Conservation (phyloP, 2,888 invertebrate species). For the Agrenia bidenticulata region DNA sequence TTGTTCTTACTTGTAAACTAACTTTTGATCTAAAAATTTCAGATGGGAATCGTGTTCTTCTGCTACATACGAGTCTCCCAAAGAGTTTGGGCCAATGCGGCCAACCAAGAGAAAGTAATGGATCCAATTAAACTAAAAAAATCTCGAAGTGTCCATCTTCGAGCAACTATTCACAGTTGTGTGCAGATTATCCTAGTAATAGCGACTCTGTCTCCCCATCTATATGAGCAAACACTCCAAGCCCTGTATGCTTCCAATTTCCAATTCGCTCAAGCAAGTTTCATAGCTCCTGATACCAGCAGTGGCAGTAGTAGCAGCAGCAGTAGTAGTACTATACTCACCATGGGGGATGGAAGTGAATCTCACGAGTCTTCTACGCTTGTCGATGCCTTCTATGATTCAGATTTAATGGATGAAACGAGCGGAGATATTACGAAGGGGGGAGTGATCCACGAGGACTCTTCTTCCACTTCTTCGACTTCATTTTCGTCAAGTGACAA, state of each 20-base stretch:
- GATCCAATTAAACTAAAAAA: slow-evolving; percentile 47
- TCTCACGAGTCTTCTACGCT: not conserved
- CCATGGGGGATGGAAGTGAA: not conserved
- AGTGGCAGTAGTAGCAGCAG: slow-evolving; percentile 9
- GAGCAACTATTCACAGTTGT: slow-evolving; percentile 49
- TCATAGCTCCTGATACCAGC: not conserved
- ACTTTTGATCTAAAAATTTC: slow-evolving; percentile 2
- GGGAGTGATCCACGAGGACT: slow-evolving; percentile 13
- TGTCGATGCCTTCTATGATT: not conserved
- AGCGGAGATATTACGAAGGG: slow-evolving; percentile 1
- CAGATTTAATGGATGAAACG: not conserved
- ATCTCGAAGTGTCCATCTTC: slow-evolving; percentile 45
- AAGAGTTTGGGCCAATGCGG: slow-evolving; percentile 48
- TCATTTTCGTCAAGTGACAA: slow-evolving; percentile 29
- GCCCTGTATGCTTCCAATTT: slow-evolving; percentile 25
- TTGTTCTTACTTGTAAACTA: no score
- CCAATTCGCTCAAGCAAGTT: not conserved
- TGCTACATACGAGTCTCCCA: slow-evolving; percentile 51
- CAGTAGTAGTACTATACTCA: not conserved
- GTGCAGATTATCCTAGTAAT: slow-evolving; percentile 48
- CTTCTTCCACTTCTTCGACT: slow-evolving; percentile 23
- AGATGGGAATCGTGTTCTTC: slow-evolving; percentile 44
- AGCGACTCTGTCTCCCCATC: slow-evolving; percentile 44
- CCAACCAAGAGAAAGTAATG: slow-evolving; percentile 48
- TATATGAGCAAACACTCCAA: slow-evolving; percentile 48